phyloP scores from a whole-genome alignment of 2,797 vertebrate species.

The Aotus griseimembra region DNA sequence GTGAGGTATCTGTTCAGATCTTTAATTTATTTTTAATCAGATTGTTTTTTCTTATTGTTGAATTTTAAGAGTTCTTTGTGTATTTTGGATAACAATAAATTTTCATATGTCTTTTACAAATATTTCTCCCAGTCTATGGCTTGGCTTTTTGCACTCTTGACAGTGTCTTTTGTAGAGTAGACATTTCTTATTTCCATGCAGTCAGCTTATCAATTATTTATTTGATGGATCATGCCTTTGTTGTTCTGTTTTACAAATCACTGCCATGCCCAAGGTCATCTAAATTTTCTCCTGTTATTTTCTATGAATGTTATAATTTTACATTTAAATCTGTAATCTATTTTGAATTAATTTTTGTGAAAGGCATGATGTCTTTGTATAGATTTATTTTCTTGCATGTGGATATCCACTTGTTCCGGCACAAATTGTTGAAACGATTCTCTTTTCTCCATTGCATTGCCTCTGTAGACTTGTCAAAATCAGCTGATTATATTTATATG shows the following conservation, averaged over 20 bases:
- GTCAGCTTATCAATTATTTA: background rate
- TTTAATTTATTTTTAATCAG: background rate
- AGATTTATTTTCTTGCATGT: background rate
- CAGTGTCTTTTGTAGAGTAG: background rate
- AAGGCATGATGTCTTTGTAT: background rate
- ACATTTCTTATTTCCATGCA: background rate
- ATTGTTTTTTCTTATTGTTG: background rate
- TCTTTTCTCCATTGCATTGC: background rate
- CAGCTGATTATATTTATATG: background rate
- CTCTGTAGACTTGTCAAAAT: background rate
- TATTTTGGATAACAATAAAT: background rate
- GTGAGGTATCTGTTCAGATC: background rate
- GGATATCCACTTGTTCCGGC: background rate
- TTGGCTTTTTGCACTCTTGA: background rate
- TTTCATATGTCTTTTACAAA: background rate
- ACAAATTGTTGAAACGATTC: background rate
- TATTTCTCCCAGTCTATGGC: background rate
- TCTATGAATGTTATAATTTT: background rate
- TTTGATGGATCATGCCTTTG: background rate
- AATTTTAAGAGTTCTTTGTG: background rate
- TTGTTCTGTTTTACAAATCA: background rate
- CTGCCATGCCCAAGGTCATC: background rate
- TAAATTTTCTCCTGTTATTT: background rate
- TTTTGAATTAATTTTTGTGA: background rate
- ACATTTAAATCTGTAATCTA: background rate